Evolutionary conservation across 1,140 invertebrate species (phyloP).

Genomic region (Maniola jurtina): DNA sequence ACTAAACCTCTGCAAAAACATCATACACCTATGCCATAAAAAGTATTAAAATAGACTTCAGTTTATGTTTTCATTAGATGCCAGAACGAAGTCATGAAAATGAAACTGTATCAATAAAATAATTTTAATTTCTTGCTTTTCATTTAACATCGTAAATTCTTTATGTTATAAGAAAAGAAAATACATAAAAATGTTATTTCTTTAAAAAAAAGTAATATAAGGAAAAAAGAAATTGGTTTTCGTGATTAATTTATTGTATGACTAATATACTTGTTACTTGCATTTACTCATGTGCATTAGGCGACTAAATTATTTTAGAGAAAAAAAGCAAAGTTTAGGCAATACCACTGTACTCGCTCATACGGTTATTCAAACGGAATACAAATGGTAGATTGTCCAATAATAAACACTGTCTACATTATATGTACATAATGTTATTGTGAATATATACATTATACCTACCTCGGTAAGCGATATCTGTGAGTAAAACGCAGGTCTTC

Average conservation of each 20-base stretch:
- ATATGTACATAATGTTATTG: too few relatives aligned
- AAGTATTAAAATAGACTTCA: too few relatives aligned
- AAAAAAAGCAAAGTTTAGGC: background rate
- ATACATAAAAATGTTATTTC: background rate
- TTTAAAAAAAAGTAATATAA: too few relatives aligned
- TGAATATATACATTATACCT: too few relatives aligned
- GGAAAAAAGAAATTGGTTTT: background rate
- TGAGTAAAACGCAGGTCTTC: too few relatives aligned
- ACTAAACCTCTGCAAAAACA: too few relatives aligned
- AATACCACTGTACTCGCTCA: background rate
- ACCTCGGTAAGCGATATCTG: too few relatives aligned
- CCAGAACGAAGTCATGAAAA: background rate
- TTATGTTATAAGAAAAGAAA: background rate
- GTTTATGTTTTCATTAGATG: slow-evolving; percentile 4
- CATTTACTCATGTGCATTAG: background rate
- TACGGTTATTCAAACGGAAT: too few relatives aligned
- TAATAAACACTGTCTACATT: too few relatives aligned
- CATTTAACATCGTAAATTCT: background rate
- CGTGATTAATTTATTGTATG: background rate
- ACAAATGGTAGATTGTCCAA: background rate
- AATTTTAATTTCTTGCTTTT: background rate
- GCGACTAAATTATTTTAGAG: background rate
- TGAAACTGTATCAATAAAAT: background rate
- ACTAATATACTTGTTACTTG: background rate
- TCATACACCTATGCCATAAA: too few relatives aligned